Conservation (phyloP, 1,140 invertebrate species). For the Hypsibius dujardini region DNA sequence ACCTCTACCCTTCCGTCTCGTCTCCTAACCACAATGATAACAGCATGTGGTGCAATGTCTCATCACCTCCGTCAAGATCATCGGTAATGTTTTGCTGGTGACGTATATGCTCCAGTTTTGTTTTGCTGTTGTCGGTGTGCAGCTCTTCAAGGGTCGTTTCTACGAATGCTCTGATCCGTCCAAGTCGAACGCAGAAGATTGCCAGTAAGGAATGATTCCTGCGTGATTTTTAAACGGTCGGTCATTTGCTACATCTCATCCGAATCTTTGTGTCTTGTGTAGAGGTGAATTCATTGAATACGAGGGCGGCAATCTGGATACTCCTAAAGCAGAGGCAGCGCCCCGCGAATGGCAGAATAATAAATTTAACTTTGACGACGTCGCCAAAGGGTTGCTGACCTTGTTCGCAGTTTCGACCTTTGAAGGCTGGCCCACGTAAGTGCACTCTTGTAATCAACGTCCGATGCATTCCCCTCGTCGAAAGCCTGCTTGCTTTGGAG, state of each 20-base stretch:
- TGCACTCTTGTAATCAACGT: constrained; percentile 24
- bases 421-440: constrained; percentile 92
- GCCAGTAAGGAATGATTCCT: constrained; percentile 29
- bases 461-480: too few relatives aligned
- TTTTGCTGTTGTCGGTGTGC: constrained; percentile 99
- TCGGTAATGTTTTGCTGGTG: constrained; percentile 41
- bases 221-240: too few relatives aligned
- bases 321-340: constrained; percentile 47
- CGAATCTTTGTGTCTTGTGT: not conserved
- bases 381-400: constrained; percentile 89
- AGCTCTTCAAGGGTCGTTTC: constrained; percentile 79
- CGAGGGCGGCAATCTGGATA: constrained; percentile 61
- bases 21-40: not conserved
- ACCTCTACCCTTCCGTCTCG: not conserved
- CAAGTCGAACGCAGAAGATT: constrained; percentile 33
- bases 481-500: too few relatives aligned
- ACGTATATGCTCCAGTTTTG: constrained; percentile 98
- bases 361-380: constrained; percentile 92
- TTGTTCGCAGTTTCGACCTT: constrained; percentile 99
- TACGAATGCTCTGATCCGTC: constrained; percentile 35
- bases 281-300: constrained; percentile 76
- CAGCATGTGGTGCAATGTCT: constrained; percentile 32
- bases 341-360: constrained; percentile 64
- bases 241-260: too few relatives aligned
- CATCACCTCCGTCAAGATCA: constrained; percentile 35